A percentile compares a stretch with the other conserved stretches of the same genome.
Evolutionary conservation across 2,888 invertebrate species (phyloP).

Genomic region (Orchesellides sinensis): DNA sequence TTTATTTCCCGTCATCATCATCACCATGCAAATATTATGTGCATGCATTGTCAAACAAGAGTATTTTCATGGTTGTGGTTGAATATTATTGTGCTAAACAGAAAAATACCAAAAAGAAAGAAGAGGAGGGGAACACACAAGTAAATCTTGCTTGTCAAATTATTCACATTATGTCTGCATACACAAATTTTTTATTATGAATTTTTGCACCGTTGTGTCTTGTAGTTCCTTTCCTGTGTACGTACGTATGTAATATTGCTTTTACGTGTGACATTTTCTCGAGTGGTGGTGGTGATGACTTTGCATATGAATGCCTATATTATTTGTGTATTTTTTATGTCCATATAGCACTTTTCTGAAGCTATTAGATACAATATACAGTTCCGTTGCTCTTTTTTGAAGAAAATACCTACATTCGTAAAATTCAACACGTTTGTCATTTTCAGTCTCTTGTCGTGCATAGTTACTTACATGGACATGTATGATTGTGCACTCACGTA

Average conservation of each 20-base stretch:
- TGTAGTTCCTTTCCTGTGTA: not conserved
- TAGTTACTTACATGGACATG: constrained; percentile 23
- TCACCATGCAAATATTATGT: constrained; percentile 50
- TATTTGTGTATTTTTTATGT: too few relatives aligned
- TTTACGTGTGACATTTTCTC: constrained; percentile 55
- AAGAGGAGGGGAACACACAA: constrained; percentile 6
- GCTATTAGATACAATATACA: too few relatives aligned
- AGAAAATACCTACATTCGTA: not conserved
- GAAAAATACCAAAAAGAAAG: constrained; percentile 19
- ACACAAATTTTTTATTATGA: too few relatives aligned
- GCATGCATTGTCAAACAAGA: constrained; percentile 46
- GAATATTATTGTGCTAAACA: constrained; percentile 18
- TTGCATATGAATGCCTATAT: too few relatives aligned
- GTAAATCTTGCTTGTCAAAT: constrained; percentile 51
- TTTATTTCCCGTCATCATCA: constrained; percentile 28
- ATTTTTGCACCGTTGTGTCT: constrained; percentile 48
- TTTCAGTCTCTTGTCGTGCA: constrained; percentile 8
- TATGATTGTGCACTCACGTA: constrained; percentile 50
- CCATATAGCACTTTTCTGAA: too few relatives aligned
- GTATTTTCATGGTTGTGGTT: constrained; percentile 28
- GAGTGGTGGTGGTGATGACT: too few relatives aligned
- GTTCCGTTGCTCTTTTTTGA: too few relatives aligned
- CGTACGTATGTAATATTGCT: not conserved
- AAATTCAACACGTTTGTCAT: constrained; percentile 47
- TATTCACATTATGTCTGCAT: constrained; percentile 52